Conservation (phyloP, 2,113 vertebrate species). For the Puffinus mauretanicus region DNA sequence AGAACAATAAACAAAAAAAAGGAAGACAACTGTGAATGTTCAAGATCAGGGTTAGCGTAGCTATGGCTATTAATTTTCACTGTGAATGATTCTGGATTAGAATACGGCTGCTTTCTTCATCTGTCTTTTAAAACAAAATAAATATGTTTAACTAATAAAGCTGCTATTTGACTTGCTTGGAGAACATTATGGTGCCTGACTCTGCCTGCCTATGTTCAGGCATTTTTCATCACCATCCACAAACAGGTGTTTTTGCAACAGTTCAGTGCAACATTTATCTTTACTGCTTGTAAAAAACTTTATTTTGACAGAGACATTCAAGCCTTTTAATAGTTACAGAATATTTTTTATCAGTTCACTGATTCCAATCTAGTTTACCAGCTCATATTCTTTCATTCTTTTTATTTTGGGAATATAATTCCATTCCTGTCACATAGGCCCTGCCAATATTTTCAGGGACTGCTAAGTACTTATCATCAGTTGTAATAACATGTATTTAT, state of each 20-base stretch:
- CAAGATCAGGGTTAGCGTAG: not conserved
- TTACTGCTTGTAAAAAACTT: not conserved
- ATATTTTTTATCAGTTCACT: not conserved
- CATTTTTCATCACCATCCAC: not conserved
- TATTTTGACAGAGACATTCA: not conserved
- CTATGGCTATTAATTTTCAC: not conserved
- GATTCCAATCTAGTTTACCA: not conserved
- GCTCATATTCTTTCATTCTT: not conserved
- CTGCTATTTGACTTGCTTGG: not conserved
- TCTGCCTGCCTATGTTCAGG: not conserved
- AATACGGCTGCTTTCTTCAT: not conserved
- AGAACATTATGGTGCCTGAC: not conserved
- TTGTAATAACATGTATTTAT: not conserved
- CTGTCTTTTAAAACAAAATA: not conserved
- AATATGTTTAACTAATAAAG: not conserved
- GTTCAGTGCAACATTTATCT: not conserved
- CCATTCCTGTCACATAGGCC: not conserved
- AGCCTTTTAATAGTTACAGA: not conserved
- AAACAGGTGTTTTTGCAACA: not conserved
- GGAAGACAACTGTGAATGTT: not conserved
- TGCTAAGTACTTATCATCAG: not conserved
- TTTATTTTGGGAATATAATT: not conserved
- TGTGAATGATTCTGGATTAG: not conserved
- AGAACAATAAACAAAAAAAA: not conserved
- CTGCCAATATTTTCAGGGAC: not conserved